phyloP scores from a whole-genome alignment of 2,797 vertebrate genomes.

The Acanthurus lineatus region DNA sequence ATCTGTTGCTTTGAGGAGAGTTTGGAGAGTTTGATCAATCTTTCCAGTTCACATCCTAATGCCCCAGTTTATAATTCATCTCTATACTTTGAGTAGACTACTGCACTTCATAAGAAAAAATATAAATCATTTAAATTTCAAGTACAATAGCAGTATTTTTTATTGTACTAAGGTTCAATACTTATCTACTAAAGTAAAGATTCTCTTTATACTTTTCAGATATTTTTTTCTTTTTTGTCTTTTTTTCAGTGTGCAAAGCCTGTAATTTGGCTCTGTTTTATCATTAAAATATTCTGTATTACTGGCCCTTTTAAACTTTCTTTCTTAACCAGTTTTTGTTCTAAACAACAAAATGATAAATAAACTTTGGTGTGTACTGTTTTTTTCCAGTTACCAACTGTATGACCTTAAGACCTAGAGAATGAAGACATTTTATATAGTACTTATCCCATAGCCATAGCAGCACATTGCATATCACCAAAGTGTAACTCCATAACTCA shows the following conservation, averaged over 20 bases:
- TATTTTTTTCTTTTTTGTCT: no score
- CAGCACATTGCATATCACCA: not conserved
- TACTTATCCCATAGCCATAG: not conserved
- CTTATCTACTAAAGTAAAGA: not conserved
- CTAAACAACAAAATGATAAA: not conserved
- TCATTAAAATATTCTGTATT: not conserved
- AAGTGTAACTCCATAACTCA: not conserved
- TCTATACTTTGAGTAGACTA: not conserved
- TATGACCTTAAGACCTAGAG: not conserved
- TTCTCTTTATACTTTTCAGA: not conserved
- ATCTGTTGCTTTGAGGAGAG: not conserved
- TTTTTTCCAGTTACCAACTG: not conserved
- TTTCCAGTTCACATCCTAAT: not conserved
- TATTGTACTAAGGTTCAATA: not conserved
- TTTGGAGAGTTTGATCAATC: not conserved
- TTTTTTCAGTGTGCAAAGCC: not conserved
- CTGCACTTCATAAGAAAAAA: conserved; percentile 1
- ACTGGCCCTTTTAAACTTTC: not conserved
- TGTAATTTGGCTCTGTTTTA: not conserved
- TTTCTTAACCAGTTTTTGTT: not conserved
- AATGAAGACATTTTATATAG: not conserved
- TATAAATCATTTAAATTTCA: conserved; percentile 10
- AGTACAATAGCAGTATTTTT: conserved; percentile 1
- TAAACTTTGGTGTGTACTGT: not conserved
- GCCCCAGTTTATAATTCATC: not conserved